phyloP scores from a whole-genome alignment of 1,140 invertebrate genomes.

The Drosophila kepulauana region DNA sequence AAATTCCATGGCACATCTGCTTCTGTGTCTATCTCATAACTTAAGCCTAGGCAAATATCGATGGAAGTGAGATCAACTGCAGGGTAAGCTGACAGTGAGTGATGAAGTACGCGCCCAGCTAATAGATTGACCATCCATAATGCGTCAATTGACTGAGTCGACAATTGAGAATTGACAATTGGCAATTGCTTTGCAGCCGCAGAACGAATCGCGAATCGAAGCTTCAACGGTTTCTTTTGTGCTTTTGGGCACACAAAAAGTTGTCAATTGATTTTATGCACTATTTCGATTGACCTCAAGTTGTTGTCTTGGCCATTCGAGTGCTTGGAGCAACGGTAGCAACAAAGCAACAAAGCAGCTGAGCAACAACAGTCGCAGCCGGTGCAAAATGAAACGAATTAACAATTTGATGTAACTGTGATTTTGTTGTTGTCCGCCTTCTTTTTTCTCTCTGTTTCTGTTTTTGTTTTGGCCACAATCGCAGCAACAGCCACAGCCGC shows the following conservation, averaged over 20 bases:
- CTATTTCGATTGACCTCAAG: conserved; percentile 80
- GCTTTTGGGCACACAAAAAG: conserved; percentile 59
- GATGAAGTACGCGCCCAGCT: conserved; percentile 35
- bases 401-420: conserved; percentile 83
- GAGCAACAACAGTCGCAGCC: conserved; percentile 43
- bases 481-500: conserved; percentile 33
- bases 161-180: conserved; percentile 18
- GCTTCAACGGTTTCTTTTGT: conserved; percentile 39
- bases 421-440: conserved; percentile 39
- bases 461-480: conserved; percentile 16
- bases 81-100: conserved; percentile 43
- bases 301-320: conserved; percentile 38
- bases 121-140: conserved; percentile 75
- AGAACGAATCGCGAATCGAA: conserved; percentile 56
- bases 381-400: conserved; percentile 83
- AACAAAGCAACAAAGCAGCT: conserved; percentile 42
- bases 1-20: conserved; percentile 75
- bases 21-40: conserved; percentile 54
- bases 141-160: conserved; percentile 59
- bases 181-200: conserved; percentile 27
- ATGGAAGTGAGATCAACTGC: background rate
- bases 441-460: conserved; percentile 2
- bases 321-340: conserved; percentile 52
- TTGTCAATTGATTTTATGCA: conserved; percentile 84
- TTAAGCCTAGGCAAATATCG: conserved; percentile 37